These are phyloP conservation scores for Erebia palarica DNA, from an alignment of 2,888 invertebrate species.

Conservation along the genomic window DNA sequence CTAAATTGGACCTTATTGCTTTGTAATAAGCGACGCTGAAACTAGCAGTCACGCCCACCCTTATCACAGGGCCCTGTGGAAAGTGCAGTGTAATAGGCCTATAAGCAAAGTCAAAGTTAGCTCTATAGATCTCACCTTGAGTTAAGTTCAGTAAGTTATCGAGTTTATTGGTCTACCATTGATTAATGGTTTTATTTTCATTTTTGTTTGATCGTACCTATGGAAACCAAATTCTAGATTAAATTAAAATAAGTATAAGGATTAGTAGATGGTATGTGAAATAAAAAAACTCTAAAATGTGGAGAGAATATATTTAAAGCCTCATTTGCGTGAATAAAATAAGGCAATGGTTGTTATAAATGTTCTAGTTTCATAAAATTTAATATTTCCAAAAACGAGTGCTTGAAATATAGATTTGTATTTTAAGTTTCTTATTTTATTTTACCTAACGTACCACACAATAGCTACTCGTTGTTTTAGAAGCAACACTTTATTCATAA, in stretches of 20 bases:
- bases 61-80: no score
- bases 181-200: neutral
- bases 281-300: neutral
- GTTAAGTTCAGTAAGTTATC: neutral
- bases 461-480: neutral
- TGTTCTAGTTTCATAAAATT: no score
- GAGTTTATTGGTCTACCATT: neutral
- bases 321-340: neutral
- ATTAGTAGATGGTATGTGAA: neutral
- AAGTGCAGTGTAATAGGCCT: no score
- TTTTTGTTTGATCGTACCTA: neutral
- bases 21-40: no score
- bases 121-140: no score
- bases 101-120: no score
- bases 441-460: neutral
- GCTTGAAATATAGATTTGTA: slow-evolving; percentile 45
- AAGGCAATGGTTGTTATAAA: neutral
- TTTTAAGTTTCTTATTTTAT: slow-evolving; percentile 21
- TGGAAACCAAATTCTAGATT: slow-evolving; percentile 3
- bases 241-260: neutral
- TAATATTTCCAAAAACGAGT: slow-evolving; percentile 39
- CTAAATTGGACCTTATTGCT: no score
- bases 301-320: slow-evolving; percentile 1
- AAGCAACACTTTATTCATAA: slow-evolving; percentile 54
- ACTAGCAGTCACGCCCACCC: no score